Evolutionary conservation across 2,797 vertebrate species (phyloP).

Genomic region (Poeciliopsis infans): DNA sequence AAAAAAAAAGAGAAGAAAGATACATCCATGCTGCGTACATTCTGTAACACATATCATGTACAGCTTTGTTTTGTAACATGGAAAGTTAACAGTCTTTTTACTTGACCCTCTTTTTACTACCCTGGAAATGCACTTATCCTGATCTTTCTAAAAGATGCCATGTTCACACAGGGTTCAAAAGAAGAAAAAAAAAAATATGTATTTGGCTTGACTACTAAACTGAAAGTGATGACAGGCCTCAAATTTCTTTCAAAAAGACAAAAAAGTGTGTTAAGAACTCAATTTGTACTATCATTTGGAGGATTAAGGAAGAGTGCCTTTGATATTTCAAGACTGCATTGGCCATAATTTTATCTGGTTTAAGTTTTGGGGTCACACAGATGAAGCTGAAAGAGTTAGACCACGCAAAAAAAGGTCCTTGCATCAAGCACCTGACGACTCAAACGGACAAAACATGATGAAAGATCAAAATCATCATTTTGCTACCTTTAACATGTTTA

Average conservation of each 20-base stretch:
- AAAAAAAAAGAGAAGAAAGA: slow-evolving; percentile 82
- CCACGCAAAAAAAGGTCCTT: slow-evolving; percentile 84
- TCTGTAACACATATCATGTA: slow-evolving; percentile 99
- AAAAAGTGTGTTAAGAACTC: slow-evolving; percentile 77
- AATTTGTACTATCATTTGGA: slow-evolving; percentile 93
- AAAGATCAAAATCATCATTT: slow-evolving; percentile 87
- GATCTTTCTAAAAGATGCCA: slow-evolving; percentile 86
- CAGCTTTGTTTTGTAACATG: slow-evolving; percentile 95
- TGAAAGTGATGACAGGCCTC: slow-evolving; percentile 82
- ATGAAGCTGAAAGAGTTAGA: slow-evolving; percentile 80
- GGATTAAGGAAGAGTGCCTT: slow-evolving; percentile 96
- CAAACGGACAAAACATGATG: slow-evolving; percentile 77
- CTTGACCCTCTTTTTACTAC: slow-evolving; percentile 88
- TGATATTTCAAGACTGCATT: slow-evolving; percentile 89
- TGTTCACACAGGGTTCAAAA: slow-evolving; percentile 87
- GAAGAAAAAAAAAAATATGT: slow-evolving; percentile 32
- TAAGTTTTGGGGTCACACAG: slow-evolving; percentile 84
- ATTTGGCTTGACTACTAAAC: slow-evolving; percentile 82
- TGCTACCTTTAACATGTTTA: slow-evolving; percentile 84
- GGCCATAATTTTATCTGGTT: slow-evolving; percentile 91
- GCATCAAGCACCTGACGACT: slow-evolving; percentile 85
- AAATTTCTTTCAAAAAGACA: slow-evolving; percentile 82
- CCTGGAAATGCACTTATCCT: slow-evolving; percentile 87
- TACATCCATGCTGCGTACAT: slow-evolving; percentile 96
- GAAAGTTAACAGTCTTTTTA: slow-evolving; percentile 88